phyloP scores from a whole-genome alignment of 1,140 invertebrate species.

The Mactra quadrangularis region DNA sequence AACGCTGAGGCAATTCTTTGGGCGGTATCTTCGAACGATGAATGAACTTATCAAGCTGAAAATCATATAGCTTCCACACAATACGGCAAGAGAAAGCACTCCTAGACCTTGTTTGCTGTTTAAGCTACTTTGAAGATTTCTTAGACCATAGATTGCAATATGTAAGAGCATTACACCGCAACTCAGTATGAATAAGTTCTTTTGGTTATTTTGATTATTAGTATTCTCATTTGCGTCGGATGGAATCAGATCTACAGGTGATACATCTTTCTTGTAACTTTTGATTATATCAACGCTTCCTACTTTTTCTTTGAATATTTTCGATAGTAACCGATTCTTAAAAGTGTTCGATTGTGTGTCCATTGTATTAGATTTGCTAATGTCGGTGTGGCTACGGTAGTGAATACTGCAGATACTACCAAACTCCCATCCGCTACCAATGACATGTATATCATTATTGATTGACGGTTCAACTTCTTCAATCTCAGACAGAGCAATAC shows the following conservation, averaged over 20 bases:
- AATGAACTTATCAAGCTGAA: constrained; percentile 74
- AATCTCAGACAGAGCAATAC: not conserved
- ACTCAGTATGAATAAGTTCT: constrained; percentile 68
- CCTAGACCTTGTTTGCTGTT: constrained; percentile 73
- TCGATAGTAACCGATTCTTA: constrained; percentile 12
- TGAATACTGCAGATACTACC: constrained; percentile 58
- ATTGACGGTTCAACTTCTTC: not conserved
- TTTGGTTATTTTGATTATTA: constrained; percentile 51
- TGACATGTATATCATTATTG: not conserved
- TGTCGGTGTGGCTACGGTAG: not conserved
- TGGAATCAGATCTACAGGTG: not conserved
- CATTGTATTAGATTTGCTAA: not conserved
- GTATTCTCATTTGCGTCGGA: not conserved
- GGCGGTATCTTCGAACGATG: constrained; percentile 70
- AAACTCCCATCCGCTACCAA: constrained; percentile 59
- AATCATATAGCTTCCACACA: constrained; percentile 66
- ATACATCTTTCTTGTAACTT: not conserved
- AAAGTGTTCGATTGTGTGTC: not conserved
- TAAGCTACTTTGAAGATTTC: constrained; percentile 80
- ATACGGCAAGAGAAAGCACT: constrained; percentile 68
- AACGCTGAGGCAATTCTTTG: constrained; percentile 62
- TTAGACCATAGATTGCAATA: constrained; percentile 70
- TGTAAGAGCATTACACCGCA: constrained; percentile 69
- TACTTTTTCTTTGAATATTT: constrained; percentile 27
- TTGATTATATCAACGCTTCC: not conserved